Percentiles rank a stretch among this genome's conserved stretches.
Evolutionary conservation across 2,888 invertebrate species (phyloP).

Genomic region (Dioctria linearis): DNA sequence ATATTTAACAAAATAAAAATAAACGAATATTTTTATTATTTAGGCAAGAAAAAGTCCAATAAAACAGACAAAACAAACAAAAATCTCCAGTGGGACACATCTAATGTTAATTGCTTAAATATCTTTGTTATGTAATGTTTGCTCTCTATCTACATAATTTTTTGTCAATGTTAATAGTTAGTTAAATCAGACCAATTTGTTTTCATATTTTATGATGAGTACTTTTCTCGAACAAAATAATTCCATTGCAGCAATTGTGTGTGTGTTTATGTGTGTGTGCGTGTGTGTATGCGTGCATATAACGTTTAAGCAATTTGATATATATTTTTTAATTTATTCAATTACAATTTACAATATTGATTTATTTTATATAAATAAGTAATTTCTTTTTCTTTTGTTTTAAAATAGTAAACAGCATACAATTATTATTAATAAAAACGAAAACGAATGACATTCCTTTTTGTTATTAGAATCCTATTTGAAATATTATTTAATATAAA

Average conservation of each 20-base stretch:
- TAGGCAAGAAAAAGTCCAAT: background rate
- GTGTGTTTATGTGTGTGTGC: too few relatives aligned
- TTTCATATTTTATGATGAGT: background rate
- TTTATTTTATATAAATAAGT: constrained; percentile 27
- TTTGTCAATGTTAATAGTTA: background rate
- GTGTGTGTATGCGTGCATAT: background rate
- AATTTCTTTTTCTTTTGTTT: constrained; percentile 20
- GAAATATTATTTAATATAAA: too few relatives aligned
- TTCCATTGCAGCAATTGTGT: background rate
- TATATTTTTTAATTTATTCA: constrained; percentile 37
- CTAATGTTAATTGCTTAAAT: background rate
- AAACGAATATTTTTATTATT: background rate
- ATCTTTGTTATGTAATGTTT: background rate
- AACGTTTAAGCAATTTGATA: constrained; percentile 16
- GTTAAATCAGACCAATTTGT: background rate
- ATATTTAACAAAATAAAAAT: background rate
- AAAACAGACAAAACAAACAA: background rate
- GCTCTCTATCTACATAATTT: background rate
- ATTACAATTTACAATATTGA: constrained; percentile 25
- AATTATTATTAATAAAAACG: too few relatives aligned
- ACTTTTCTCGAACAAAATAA: background rate
- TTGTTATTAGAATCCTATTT: too few relatives aligned
- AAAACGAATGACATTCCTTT: too few relatives aligned
- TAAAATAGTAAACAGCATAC: background rate
- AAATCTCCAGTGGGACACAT: background rate